phyloP scores from a whole-genome alignment of 2,797 vertebrate genomes.

The Gila robusta region DNA sequence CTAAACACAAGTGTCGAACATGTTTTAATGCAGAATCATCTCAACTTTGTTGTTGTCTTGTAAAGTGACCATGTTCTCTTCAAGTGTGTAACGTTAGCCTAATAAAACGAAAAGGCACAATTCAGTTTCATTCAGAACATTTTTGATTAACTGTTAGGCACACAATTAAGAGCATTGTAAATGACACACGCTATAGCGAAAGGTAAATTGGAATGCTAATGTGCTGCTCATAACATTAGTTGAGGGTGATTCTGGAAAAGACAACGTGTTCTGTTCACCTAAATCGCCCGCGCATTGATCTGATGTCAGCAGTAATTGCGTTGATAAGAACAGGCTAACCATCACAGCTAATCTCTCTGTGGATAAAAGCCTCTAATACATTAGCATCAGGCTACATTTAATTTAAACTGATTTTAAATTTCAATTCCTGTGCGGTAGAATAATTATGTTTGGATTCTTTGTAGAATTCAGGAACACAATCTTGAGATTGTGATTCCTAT shows the following conservation, averaged over 20 bases:
- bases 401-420: not conserved
- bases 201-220: conserved; percentile 13
- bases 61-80: not conserved
- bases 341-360: conserved; percentile 6
- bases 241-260: not conserved
- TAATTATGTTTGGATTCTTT: not conserved
- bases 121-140: not conserved
- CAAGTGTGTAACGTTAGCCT: not conserved
- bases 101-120: conserved; percentile 1
- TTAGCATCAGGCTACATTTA: not conserved
- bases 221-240: not conserved
- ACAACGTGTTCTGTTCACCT: not conserved
- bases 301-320: conserved; percentile 36
- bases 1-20: not conserved
- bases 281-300: conserved; percentile 9
- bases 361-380: not conserved
- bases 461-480: not conserved
- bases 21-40: not conserved
- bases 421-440: not conserved
- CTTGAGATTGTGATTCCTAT: not conserved
- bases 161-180: not conserved
- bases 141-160: not conserved
- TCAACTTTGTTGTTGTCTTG: not conserved
- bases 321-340: conserved; percentile 10
- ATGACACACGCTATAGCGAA: not conserved